phyloP scores from a whole-genome alignment of 2,888 invertebrate species.

The Epinotia bilunana region DNA sequence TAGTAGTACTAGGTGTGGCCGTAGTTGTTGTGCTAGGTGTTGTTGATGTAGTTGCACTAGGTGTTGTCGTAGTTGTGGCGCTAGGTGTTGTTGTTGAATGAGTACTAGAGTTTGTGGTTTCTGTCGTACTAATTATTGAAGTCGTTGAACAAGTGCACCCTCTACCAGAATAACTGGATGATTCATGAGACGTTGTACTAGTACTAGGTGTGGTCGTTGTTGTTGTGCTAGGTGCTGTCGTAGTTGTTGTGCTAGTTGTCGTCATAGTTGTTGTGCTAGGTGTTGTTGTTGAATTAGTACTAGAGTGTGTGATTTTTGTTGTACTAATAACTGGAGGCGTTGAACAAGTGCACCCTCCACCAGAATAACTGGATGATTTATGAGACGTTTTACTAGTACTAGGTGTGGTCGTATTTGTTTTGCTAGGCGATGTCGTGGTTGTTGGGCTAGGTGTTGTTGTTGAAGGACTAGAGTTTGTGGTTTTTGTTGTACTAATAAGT shows the following conservation, averaged over 20 bases:
- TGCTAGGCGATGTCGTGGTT: constrained; percentile 9
- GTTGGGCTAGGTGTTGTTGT: too few relatives aligned
- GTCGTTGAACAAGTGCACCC: constrained; percentile 22
- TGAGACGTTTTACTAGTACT: constrained; percentile 1
- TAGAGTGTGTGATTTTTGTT: background rate
- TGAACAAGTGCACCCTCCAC: constrained; percentile 23
- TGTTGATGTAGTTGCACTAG: background rate
- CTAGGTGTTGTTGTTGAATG: constrained; percentile 6
- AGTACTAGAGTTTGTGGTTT: constrained; percentile 3
- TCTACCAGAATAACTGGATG: constrained; percentile 2
- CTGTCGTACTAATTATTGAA: constrained; percentile 3
- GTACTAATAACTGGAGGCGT: constrained; percentile 11
- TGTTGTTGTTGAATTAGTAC: constrained; percentile 4
- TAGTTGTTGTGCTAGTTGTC: background rate
- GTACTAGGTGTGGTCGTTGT: constrained; percentile 14
- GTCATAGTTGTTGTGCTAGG: constrained; percentile 10
- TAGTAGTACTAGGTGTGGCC: background rate
- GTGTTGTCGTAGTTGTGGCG: constrained; percentile 1
- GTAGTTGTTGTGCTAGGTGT: background rate
- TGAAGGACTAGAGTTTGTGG: constrained; percentile 7
- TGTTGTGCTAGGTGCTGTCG: background rate
- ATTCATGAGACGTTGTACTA: background rate
- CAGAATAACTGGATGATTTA: background rate
- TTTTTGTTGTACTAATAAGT: background rate
- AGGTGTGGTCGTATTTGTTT: constrained; percentile 11